phyloP scores from a whole-genome alignment of 2,113 vertebrate species.

The Picathartes gymnocephalus region DNA sequence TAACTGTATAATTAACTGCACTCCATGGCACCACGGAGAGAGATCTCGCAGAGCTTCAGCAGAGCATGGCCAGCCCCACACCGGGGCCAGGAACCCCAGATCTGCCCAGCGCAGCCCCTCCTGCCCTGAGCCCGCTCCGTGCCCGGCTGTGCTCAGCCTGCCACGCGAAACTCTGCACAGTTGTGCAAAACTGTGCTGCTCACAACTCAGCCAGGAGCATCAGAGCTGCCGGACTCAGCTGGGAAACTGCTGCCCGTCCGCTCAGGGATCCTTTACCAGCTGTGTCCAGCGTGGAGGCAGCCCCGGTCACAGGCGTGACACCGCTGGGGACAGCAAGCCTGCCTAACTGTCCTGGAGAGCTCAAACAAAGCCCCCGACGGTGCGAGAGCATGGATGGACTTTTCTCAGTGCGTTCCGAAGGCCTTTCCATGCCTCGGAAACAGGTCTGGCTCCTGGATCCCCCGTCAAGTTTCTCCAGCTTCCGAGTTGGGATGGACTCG shows the following conservation, averaged over 20 bases:
- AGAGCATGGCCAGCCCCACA: fast-evolving
- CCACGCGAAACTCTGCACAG: fast-evolving
- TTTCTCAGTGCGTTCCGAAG: fast-evolving
- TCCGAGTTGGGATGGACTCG: neutral
- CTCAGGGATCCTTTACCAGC: fast-evolving
- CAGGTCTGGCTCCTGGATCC: neutral
- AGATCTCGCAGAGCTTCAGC: neutral
- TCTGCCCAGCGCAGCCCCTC: neutral
- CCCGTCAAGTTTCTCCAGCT: too few relatives aligned
- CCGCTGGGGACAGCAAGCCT: neutral
- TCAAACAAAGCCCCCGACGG: neutral
- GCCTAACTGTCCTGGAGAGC: fast-evolving
- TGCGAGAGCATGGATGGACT: neutral
- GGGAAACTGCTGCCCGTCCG: neutral
- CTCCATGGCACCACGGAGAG: fast-evolving
- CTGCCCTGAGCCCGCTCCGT: neutral
- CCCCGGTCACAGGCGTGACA: neutral
- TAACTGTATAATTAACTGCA: too few relatives aligned
- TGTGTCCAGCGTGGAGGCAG: neutral
- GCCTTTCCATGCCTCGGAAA: fast-evolving
- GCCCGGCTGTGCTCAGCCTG: neutral
- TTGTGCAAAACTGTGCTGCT: neutral
- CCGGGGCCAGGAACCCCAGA: fast-evolving
- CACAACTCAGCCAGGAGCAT: fast-evolving
- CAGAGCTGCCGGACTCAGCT: neutral